These are phyloP conservation scores for Caenorhabditis inopinata DNA, from an alignment of 1,140 invertebrate species.

Conservation along the genomic window DNA sequence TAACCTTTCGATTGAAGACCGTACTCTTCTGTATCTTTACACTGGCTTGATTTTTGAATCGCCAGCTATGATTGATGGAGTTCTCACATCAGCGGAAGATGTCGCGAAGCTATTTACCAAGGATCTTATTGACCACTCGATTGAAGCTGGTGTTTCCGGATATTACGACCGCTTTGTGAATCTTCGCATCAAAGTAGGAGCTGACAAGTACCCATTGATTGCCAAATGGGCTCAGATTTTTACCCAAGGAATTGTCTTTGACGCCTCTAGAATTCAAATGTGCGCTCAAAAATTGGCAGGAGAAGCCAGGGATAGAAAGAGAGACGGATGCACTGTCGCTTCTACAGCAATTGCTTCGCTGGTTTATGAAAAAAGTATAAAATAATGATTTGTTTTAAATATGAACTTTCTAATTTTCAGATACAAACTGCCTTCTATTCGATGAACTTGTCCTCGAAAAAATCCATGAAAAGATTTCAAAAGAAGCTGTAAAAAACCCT, in stretches of 20 bases:
- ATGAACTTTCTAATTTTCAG: slow-evolving; percentile 30
- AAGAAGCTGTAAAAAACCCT: slow-evolving; percentile 26
- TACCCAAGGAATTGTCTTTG: slow-evolving; percentile 75
- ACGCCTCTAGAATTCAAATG: slow-evolving; percentile 71
- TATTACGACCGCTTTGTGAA: slow-evolving; percentile 73
- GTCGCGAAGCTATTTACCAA: slow-evolving; percentile 41
- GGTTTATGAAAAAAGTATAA: slow-evolving; percentile 40
- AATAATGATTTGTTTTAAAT: not conserved
- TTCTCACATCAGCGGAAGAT: slow-evolving; percentile 71
- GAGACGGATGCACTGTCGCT: slow-evolving; percentile 72
- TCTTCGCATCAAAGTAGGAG: slow-evolving; percentile 70
- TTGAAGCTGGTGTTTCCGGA: slow-evolving; percentile 71
- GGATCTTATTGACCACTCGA: slow-evolving; percentile 70
- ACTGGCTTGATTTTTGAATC: slow-evolving; percentile 74
- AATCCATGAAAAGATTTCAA: slow-evolving; percentile 44
- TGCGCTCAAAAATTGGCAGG: slow-evolving; percentile 72
- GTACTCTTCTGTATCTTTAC: slow-evolving; percentile 76
- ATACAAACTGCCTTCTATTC: slow-evolving; percentile 41
- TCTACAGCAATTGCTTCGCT: slow-evolving; percentile 65
- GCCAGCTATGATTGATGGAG: slow-evolving; percentile 68
- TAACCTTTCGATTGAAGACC: slow-evolving; percentile 70
- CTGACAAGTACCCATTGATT: slow-evolving; percentile 76
- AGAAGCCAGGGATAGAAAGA: slow-evolving; percentile 75
- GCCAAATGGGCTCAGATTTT: slow-evolving; percentile 78
- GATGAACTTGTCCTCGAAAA: slow-evolving; percentile 43